A percentile compares a stretch with the other conserved stretches of the same genome.
These are phyloP conservation scores for Psylliodes chrysocephalus DNA, from an alignment of 2,888 invertebrate species.

Conservation along the genomic window DNA sequence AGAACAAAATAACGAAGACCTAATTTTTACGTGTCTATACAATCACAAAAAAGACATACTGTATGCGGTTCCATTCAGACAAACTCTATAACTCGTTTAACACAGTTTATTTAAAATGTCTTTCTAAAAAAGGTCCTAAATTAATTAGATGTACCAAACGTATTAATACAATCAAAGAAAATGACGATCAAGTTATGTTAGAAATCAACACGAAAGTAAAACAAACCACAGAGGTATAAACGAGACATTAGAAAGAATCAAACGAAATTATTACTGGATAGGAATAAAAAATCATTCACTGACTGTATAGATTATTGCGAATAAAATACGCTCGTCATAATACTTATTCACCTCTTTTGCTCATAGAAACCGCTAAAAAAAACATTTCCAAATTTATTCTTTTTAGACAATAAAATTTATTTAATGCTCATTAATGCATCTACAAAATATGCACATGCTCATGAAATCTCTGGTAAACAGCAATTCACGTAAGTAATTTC, in stretches of 20 bases:
- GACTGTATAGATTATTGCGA: conserved; percentile 10
- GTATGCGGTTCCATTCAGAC: background rate
- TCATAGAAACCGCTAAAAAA: conserved; percentile 20
- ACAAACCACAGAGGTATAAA: conserved; percentile 7
- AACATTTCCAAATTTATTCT: conserved; percentile 16
- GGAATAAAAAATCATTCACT: background rate
- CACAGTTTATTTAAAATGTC: background rate
- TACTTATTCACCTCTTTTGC: conserved; percentile 5
- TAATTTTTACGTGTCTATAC: background rate
- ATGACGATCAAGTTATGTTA: background rate
- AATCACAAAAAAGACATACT: no score
- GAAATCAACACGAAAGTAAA: conserved; percentile 7
- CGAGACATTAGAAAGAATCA: background rate
- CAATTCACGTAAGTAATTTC: conserved; percentile 20
- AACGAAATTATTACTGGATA: background rate
- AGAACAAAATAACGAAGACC: background rate
- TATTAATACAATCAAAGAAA: no score
- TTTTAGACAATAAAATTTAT: conserved; percentile 6
- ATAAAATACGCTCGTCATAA: conserved; percentile 23
- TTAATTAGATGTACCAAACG: conserved; percentile 6
- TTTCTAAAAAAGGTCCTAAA: conserved; percentile 11
- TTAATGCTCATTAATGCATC: conserved; percentile 15
- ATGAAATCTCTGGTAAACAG: background rate
- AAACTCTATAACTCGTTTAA: conserved; percentile 1
- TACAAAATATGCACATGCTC: conserved; percentile 26